Percentiles rank a stretch among this genome's conserved stretches.
phyloP scores from a whole-genome alignment of 1,140 invertebrate genomes.

The Venturia canescens region DNA sequence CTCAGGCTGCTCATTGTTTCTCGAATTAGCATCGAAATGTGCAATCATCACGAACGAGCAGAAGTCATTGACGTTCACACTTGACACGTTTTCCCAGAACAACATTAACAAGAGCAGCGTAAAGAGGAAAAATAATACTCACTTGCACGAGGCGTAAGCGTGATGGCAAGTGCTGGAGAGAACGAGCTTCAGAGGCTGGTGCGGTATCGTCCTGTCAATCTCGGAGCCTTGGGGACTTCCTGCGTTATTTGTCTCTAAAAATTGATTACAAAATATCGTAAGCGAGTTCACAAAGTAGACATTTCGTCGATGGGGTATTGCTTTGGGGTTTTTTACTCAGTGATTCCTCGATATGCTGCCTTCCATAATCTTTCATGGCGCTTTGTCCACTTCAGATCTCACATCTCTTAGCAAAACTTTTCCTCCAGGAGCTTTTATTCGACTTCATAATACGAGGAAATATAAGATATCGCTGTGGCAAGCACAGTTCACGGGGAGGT shows the following conservation, averaged over 20 bases:
- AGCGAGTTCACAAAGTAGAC: background rate
- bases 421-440: too few relatives aligned
- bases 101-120: slow-evolving; percentile 9
- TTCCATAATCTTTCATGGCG: too few relatives aligned
- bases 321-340: too few relatives aligned
- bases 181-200: slow-evolving; percentile 69
- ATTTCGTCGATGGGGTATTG: too few relatives aligned
- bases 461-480: background rate
- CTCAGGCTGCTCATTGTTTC: background rate
- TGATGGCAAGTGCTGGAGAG: slow-evolving; percentile 75
- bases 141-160: slow-evolving; percentile 75
- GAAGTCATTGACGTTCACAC: too few relatives aligned
- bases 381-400: too few relatives aligned
- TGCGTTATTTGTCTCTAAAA: slow-evolving; percentile 46
- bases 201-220: slow-evolving; percentile 63
- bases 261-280: background rate
- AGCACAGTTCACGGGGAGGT: background rate
- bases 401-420: too few relatives aligned
- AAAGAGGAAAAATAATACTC: slow-evolving; percentile 55
- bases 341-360: too few relatives aligned
- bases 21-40: background rate
- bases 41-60: too few relatives aligned
- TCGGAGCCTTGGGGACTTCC: slow-evolving; percentile 53
- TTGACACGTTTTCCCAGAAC: background rate
- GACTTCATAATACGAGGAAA: too few relatives aligned